Conservation (phyloP, 1,140 invertebrate species). For the Planococcus citri region DNA sequence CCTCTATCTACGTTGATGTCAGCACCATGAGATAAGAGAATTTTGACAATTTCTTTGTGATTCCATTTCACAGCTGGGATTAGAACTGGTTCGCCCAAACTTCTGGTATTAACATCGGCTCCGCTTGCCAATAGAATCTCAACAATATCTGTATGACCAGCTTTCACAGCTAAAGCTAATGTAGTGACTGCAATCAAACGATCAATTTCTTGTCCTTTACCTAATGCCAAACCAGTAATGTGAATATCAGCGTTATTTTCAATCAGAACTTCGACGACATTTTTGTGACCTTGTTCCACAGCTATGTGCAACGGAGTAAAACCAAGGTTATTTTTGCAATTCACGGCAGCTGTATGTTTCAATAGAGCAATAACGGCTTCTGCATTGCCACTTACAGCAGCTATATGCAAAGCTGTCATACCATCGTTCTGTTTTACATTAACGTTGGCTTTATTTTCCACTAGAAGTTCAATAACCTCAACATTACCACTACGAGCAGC, state of each 20-base stretch:
- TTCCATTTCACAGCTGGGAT: constrained; percentile 37
- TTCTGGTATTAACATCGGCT: constrained; percentile 20
- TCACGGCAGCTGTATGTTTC: not conserved
- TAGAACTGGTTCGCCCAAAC: constrained; percentile 28
- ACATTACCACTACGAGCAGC: constrained; percentile 78
- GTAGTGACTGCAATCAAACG: constrained; percentile 54
- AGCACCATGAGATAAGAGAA: constrained; percentile 33
- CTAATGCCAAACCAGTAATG: no score
- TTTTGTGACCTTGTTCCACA: constrained; percentile 91
- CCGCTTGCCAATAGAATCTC: constrained; percentile 1
- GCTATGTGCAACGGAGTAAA: constrained; percentile 97
- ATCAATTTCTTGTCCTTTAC: no score
- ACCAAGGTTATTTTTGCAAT: constrained; percentile 48
- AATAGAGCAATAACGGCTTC: not conserved
- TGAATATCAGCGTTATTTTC: no score
- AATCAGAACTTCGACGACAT: no score
- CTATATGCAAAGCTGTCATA: not conserved
- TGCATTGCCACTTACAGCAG: no score
- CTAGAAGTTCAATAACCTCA: no score
- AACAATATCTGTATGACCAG: constrained; percentile 28
- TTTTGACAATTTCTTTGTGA: constrained; percentile 34
- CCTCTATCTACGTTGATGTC: constrained; percentile 28
- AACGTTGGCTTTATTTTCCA: constrained; percentile 66
- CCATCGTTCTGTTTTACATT: constrained; percentile 22
- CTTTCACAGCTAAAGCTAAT: constrained; percentile 81